Percentiles rank a stretch among this genome's conserved stretches.
These are phyloP conservation scores for Drosophila setosimentum DNA, from an alignment of 2,888 invertebrate genomes.

Conservation along the genomic window DNA sequence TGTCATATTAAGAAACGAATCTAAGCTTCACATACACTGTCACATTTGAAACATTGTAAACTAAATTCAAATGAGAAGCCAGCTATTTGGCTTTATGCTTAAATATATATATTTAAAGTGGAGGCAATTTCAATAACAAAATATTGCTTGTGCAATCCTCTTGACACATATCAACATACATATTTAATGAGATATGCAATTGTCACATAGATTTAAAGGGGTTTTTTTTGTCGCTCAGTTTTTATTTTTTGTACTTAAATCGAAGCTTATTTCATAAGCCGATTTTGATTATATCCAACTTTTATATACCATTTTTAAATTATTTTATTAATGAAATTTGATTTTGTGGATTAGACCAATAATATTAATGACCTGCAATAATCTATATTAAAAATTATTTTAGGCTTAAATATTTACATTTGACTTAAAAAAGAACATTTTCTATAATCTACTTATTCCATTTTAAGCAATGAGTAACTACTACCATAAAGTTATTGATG, in stretches of 20 bases:
- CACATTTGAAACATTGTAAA: background rate
- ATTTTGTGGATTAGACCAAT: background rate
- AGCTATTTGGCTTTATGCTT: background rate
- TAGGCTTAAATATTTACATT: background rate
- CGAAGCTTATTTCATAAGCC: background rate
- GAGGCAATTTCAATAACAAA: background rate
- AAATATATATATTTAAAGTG: background rate
- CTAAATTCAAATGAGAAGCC: background rate
- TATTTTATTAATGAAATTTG: too few species aligned
- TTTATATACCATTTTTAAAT: background rate
- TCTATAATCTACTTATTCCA: background rate
- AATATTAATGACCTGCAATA: background rate
- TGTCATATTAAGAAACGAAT: background rate
- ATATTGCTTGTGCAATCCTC: background rate
- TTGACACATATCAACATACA: background rate
- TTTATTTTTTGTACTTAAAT: background rate
- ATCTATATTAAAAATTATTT: background rate
- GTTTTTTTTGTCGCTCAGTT: background rate
- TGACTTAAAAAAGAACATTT: background rate
- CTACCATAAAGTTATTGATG: background rate
- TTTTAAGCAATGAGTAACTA: background rate
- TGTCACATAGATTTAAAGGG: background rate
- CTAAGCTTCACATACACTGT: background rate
- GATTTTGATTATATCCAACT: background rate
- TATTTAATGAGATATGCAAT: background rate